Conservation (phyloP, 2,888 invertebrate species). For the Pediacus dermestoides region DNA sequence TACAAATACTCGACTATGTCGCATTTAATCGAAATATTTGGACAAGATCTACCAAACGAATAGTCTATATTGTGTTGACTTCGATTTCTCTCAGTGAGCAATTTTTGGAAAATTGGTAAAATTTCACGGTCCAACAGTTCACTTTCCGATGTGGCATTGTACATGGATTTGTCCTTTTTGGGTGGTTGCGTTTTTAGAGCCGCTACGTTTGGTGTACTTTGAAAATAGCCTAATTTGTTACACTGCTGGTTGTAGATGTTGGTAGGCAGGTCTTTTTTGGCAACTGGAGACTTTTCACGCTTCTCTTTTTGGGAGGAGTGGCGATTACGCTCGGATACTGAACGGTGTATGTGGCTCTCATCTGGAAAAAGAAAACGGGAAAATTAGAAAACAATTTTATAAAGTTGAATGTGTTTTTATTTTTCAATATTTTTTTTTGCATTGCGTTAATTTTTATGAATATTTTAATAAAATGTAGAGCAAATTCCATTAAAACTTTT, state of each 20-base stretch:
- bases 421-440: too few relatives aligned
- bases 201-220: slow-evolving; percentile 62
- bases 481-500: too few relatives aligned
- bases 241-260: slow-evolving; percentile 46
- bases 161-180: slow-evolving; percentile 49
- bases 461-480: too few relatives aligned
- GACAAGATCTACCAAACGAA: slow-evolving; percentile 81
- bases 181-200: slow-evolving; percentile 29
- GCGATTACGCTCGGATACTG: slow-evolving; percentile 46
- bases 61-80: slow-evolving; percentile 64
- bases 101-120: slow-evolving; percentile 86
- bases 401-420: too few relatives aligned
- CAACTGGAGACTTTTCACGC: slow-evolving; percentile 39
- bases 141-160: slow-evolving; percentile 78
- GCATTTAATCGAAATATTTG: slow-evolving; percentile 92
- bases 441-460: too few relatives aligned
- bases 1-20: slow-evolving; percentile 93
- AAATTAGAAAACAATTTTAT: too few relatives aligned
- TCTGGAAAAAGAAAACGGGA: slow-evolving; percentile 33
- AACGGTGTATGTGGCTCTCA: slow-evolving; percentile 43
- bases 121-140: slow-evolving; percentile 80
- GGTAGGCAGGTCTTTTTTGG: slow-evolving; percentile 32
- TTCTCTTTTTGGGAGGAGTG: slow-evolving; percentile 39
- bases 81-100: slow-evolving; percentile 78
- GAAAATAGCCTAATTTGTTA: slow-evolving; percentile 54